These are phyloP conservation scores for Antechinus stuartii DNA, from an alignment of 2,113 vertebrate species.

Conservation along the genomic window DNA sequence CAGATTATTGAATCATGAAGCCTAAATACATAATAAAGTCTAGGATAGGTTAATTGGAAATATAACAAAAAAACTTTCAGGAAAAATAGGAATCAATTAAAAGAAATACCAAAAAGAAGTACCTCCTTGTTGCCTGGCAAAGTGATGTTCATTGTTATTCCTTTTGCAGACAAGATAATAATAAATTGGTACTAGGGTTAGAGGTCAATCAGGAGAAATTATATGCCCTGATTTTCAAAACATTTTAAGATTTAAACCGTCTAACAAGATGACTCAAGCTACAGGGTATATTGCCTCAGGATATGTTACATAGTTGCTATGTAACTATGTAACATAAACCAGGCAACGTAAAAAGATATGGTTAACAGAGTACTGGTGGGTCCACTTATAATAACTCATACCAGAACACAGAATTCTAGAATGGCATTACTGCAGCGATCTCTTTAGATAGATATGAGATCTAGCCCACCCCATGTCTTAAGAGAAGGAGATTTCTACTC, in stretches of 20 bases:
- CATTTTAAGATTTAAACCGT: neutral
- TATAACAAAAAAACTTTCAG: constrained; percentile 15
- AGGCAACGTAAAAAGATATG: neutral
- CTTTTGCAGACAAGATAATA: neutral
- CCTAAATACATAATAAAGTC: constrained; percentile 52
- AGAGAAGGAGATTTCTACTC: neutral
- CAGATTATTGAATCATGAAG: constrained; percentile 52
- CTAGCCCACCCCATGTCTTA: neutral
- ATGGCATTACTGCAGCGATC: neutral
- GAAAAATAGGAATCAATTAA: constrained; percentile 19
- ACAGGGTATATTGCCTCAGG: neutral
- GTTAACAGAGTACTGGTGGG: neutral
- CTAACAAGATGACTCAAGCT: neutral
- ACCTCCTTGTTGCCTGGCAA: neutral
- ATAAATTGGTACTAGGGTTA: neutral
- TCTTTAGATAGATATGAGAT: neutral
- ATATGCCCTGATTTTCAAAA: neutral
- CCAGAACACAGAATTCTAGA: neutral
- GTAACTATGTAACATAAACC: neutral
- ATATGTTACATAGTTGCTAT: neutral
- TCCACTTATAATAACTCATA: neutral
- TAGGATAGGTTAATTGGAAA: constrained; percentile 49
- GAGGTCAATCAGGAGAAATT: neutral
- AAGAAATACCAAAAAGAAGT: constrained; percentile 20
- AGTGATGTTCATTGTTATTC: neutral